Conservation (phyloP, 2,888 invertebrate species). For the Drosophila pseudotalamancana region DNA sequence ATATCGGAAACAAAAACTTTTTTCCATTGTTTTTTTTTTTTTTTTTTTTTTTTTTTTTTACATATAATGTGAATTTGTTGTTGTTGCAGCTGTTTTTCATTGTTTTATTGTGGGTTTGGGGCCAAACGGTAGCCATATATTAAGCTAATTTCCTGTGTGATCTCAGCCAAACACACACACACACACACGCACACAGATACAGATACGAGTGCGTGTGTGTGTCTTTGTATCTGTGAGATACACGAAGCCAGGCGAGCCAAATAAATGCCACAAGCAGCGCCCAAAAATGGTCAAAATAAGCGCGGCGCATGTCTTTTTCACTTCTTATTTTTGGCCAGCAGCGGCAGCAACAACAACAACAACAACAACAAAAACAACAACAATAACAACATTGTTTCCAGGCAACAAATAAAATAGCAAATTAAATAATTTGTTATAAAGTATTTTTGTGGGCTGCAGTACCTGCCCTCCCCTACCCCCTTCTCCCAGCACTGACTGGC, state of each 20-base stretch:
- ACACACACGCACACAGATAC: constrained; percentile 8
- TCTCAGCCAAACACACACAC: constrained; percentile 48
- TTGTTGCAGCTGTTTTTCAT: constrained; percentile 5
- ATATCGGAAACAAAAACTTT: too few relatives aligned
- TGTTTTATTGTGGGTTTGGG: constrained; percentile 26
- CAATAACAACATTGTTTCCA: constrained; percentile 28
- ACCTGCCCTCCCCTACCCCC: not conserved
- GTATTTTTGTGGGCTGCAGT: constrained; percentile 44
- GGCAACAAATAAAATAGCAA: constrained; percentile 51
- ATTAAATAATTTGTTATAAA: constrained; percentile 53
- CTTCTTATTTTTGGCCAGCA: constrained; percentile 14
- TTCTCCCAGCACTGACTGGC: too few relatives aligned
- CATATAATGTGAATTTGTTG: not conserved
- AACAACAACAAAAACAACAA: constrained; percentile 22
- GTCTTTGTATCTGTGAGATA: constrained; percentile 34
- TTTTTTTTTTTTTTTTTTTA: not conserved
- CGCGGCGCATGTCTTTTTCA: constrained; percentile 38
- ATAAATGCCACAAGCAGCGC: constrained; percentile 41
- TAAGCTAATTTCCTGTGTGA: constrained; percentile 71
- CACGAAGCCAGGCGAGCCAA: constrained; percentile 28
- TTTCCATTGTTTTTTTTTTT: not conserved
- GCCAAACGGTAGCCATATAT: constrained; percentile 46
- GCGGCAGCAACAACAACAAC: constrained; percentile 19
- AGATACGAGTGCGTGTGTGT: not conserved
- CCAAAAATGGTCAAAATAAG: constrained; percentile 70